phyloP scores from a whole-genome alignment of 2,113 vertebrate species.

The Cephalopholis sonnerati region DNA sequence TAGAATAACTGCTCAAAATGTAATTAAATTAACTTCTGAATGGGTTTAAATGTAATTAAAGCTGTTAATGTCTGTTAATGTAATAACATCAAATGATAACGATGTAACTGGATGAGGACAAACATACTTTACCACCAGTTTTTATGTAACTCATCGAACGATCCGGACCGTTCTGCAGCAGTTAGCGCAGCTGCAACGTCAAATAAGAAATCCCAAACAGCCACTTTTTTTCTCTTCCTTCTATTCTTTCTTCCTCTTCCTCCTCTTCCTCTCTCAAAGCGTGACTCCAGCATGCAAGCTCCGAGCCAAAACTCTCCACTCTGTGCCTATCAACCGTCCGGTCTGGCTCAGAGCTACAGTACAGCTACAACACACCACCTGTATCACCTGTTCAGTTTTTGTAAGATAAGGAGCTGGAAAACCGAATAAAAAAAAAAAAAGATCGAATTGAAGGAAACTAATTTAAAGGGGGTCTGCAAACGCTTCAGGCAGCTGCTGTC shows the following conservation, averaged over 20 bases:
- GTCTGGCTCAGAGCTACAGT: slow-evolving; percentile 87
- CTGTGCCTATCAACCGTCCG: slow-evolving; percentile 92
- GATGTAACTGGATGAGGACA: not conserved
- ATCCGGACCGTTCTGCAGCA: not conserved
- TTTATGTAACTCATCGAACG: not conserved
- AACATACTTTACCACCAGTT: not conserved
- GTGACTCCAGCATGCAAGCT: slow-evolving; percentile 95
- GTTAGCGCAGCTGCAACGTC: slow-evolving; percentile 8
- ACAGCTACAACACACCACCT: slow-evolving; percentile 81
- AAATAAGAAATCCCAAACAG: slow-evolving; percentile 63
- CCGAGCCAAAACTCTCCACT: slow-evolving; percentile 95
- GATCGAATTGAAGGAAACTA: slow-evolving; percentile 35
- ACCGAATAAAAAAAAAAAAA: slow-evolving; percentile 44
- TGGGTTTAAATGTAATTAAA: not conserved
- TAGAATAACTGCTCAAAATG: not conserved
- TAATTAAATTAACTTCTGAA: not conserved
- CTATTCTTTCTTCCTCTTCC: slow-evolving; percentile 3
- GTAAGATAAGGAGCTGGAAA: slow-evolving; percentile 69
- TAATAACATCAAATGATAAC: not conserved
- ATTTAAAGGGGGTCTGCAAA: slow-evolving; percentile 82
- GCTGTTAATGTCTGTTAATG: not conserved
- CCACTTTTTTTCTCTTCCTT: not conserved
- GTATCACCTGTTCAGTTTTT: slow-evolving; percentile 76
- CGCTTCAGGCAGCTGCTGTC: slow-evolving; percentile 88
- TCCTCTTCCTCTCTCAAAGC: slow-evolving; percentile 75